phyloP scores from a whole-genome alignment of 1,140 invertebrate species.

The Polyergus mexicanus region DNA sequence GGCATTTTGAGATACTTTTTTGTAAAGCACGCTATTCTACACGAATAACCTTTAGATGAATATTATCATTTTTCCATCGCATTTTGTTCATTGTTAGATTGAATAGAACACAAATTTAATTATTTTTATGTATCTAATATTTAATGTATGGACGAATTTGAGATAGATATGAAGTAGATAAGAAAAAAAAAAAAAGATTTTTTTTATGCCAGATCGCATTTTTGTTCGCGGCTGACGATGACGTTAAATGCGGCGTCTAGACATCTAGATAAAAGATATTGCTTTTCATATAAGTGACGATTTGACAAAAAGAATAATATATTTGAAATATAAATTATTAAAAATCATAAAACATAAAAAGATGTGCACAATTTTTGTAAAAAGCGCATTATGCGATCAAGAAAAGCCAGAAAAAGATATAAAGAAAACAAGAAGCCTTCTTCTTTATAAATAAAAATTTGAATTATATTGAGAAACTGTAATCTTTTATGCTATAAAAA shows the following conservation, averaged over 20 bases:
- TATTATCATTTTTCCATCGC: not conserved
- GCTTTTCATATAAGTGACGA: not conserved
- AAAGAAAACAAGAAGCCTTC: not conserved
- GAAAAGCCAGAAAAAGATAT: not conserved
- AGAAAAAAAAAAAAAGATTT: not conserved
- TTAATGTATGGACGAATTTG: not conserved
- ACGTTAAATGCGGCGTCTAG: constrained; percentile 16
- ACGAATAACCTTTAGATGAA: not conserved
- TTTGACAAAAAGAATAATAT: not conserved
- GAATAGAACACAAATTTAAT: not conserved
- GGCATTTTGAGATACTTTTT: constrained; percentile 29
- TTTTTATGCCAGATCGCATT: not conserved
- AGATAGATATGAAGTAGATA: not conserved
- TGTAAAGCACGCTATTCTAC: not conserved
- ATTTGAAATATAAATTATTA: not conserved
- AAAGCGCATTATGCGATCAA: not conserved
- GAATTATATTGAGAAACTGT: not conserved
- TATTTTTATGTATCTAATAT: not conserved
- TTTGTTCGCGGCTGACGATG: not conserved
- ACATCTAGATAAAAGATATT: constrained; percentile 20
- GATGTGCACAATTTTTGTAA: not conserved
- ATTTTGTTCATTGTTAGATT: not conserved
- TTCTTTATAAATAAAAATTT: not conserved
- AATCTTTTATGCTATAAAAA: not conserved
- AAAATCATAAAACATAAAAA: not conserved